Conservation (phyloP, 2,888 invertebrate species). For the Microchrysa polita region DNA sequence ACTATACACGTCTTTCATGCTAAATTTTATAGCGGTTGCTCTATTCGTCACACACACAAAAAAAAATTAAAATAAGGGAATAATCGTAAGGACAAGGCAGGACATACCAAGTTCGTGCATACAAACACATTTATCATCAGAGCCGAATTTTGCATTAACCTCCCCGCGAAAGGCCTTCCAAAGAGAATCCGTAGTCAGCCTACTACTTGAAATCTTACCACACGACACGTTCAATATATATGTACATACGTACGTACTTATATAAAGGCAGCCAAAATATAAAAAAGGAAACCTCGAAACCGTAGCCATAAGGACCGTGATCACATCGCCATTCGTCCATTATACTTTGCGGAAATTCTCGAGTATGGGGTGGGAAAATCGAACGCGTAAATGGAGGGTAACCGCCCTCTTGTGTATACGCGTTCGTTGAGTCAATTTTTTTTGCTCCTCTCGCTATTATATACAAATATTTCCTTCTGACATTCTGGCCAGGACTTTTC, state of each 20-base stretch:
- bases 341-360: slow-evolving; percentile 1
- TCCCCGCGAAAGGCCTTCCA: not conserved
- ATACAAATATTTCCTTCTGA: no score
- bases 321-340: slow-evolving; percentile 23
- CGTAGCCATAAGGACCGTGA: slow-evolving; percentile 16
- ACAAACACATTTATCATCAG: no score
- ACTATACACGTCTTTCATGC: no score
- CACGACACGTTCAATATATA: not conserved
- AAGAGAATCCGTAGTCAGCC: not conserved
- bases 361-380: slow-evolving; percentile 28
- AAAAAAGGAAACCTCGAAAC: slow-evolving; percentile 4
- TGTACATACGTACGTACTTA: slow-evolving; percentile 4
- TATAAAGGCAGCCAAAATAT: not conserved
- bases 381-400: slow-evolving; percentile 42
- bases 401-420: slow-evolving; percentile 44
- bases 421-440: slow-evolving; percentile 33
- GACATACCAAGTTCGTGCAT: no score
- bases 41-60: no score
- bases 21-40: no score
- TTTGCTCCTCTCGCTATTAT: not conserved
- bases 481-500: no score
- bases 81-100: no score
- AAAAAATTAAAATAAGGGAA: no score
- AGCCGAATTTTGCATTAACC: no score
- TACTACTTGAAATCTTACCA: not conserved